These are phyloP conservation scores for Ivindomyrus marchei DNA, from an alignment of 2,113 vertebrate genomes.

Conservation along the genomic window DNA sequence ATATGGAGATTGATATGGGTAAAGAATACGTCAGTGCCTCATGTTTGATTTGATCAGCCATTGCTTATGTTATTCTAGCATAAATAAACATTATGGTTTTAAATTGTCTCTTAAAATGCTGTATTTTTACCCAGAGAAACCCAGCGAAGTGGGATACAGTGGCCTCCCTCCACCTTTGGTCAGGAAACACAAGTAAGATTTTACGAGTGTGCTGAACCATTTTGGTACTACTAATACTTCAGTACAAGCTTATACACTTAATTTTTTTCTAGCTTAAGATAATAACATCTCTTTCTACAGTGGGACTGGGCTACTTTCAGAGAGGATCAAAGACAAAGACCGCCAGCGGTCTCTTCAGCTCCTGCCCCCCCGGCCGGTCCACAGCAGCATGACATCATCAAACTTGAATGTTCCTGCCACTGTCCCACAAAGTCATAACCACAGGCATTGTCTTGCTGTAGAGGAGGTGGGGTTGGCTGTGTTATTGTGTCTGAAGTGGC, in stretches of 20 bases:
- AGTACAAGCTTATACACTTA: neutral
- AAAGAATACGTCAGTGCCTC: slow-evolving; percentile 17
- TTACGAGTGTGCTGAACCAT: neutral
- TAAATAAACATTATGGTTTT: neutral
- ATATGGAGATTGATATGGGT: slow-evolving; percentile 61
- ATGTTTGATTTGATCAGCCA: neutral
- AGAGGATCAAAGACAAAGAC: slow-evolving; percentile 45
- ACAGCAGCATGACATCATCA: slow-evolving; percentile 30
- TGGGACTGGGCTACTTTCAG: slow-evolving; percentile 37
- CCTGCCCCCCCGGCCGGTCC: slow-evolving; percentile 44
- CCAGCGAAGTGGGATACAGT: slow-evolving; percentile 42
- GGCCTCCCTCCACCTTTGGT: slow-evolving; percentile 43
- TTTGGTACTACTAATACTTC: neutral
- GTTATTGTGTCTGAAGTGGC: neutral
- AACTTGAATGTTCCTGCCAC: slow-evolving; percentile 8
- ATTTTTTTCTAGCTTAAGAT: neutral
- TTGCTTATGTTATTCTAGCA: neutral
- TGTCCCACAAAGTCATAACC: slow-evolving; percentile 39
- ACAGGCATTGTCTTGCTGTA: slow-evolving; percentile 59
- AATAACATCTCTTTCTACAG: slow-evolving; percentile 25
- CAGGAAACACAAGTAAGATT: slow-evolving; percentile 55
- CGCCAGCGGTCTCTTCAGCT: slow-evolving; percentile 53
- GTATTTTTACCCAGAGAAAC: slow-evolving; percentile 48
- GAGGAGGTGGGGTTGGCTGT: slow-evolving; percentile 49
- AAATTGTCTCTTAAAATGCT: neutral